A percentile compares a stretch with the other conserved stretches of the same genome.
Evolutionary conservation across 2,888 invertebrate genomes (phyloP).

Genomic region (Dryobotodes eremita): DNA sequence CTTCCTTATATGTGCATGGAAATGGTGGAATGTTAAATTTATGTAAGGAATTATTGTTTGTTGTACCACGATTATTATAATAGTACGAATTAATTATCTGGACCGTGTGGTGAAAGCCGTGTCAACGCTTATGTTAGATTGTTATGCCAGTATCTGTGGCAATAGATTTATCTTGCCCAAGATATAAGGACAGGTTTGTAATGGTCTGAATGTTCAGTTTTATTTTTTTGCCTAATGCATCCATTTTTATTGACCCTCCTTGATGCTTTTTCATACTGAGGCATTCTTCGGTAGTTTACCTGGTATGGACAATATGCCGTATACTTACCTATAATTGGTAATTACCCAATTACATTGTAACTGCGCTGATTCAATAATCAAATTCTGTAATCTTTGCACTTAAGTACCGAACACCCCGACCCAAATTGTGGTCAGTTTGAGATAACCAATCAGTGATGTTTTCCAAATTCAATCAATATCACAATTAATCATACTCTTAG

Average conservation of each 20-base stretch:
- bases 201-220: neutral
- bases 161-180: constrained; percentile 20
- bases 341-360: neutral
- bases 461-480: constrained; percentile 36
- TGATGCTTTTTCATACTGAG: neutral
- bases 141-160: constrained; percentile 26
- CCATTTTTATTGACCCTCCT: neutral
- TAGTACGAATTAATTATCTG: constrained; percentile 65
- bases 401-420: constrained; percentile 30
- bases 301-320: neutral
- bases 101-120: constrained; percentile 52
- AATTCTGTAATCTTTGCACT: constrained; percentile 9
- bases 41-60: constrained; percentile 63
- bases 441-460: constrained; percentile 37
- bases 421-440: constrained; percentile 21
- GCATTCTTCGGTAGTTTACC: neutral
- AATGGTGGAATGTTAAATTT: constrained; percentile 64
- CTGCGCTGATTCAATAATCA: constrained; percentile 17
- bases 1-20: constrained; percentile 74
- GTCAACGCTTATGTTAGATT: constrained; percentile 32
- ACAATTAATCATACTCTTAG: neutral
- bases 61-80: constrained; percentile 68
- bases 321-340: neutral
- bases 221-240: neutral
- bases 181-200: neutral